A percentile compares a stretch with the other conserved stretches of the same genome.
Evolutionary conservation across 2,797 vertebrate genomes (phyloP).

Genomic region (Protosalanx chinensis): DNA sequence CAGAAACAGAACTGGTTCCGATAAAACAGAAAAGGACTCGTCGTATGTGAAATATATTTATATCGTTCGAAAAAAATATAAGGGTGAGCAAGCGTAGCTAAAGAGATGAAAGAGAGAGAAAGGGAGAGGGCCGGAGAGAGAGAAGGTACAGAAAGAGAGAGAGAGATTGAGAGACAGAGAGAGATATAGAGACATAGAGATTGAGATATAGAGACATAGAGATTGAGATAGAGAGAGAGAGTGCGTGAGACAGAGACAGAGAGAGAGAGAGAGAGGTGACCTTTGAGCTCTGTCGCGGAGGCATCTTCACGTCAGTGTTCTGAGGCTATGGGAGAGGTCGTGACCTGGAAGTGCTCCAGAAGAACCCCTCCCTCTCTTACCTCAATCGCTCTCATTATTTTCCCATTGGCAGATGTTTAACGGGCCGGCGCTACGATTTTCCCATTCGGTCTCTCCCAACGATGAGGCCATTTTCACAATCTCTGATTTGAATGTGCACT

Average conservation of each 20-base stretch:
- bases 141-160: no score
- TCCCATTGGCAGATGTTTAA: constrained; percentile 58
- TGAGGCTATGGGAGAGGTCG: constrained; percentile 31
- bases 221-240: neutral
- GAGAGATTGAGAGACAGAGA: no score
- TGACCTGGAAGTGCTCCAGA: constrained; percentile 36
- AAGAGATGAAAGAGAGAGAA: no score
- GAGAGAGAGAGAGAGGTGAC: constrained; percentile 15
- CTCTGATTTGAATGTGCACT: constrained; percentile 39
- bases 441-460: constrained; percentile 30
- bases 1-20: no score
- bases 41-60: no score
- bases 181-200: no score
- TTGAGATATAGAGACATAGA: no score
- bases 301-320: constrained; percentile 33
- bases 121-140: no score
- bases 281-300: constrained; percentile 7
- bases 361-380: constrained; percentile 28
- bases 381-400: constrained; percentile 43
- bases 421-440: constrained; percentile 37
- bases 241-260: constrained; percentile 16
- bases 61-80: no score
- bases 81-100: no score
- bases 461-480: constrained; percentile 26
- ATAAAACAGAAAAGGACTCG: no score